These are phyloP conservation scores for Corydoras maculifer DNA, from an alignment of 2,113 vertebrate species.

Conservation along the genomic window DNA sequence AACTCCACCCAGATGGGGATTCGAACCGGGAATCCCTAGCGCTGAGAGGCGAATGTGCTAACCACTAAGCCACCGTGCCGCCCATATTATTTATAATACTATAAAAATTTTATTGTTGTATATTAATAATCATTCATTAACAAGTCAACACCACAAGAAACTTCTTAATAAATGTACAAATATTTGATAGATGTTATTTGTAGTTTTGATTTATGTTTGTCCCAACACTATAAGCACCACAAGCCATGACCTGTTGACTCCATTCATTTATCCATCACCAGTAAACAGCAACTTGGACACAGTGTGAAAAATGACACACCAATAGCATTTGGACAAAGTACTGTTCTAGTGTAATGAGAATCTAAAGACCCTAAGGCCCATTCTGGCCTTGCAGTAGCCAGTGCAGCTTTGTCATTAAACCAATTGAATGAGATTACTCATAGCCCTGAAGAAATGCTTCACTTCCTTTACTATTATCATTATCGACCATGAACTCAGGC, in stretches of 20 bases:
- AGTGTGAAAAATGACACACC: slow-evolving; percentile 4
- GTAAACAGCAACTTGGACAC: slow-evolving; percentile 22
- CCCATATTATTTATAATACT: no score
- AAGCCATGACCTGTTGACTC: slow-evolving; percentile 9
- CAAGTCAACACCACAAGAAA: neutral
- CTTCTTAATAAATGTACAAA: no score
- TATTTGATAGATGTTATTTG: neutral
- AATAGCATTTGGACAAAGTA: slow-evolving; percentile 19
- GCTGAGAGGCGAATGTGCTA: no score
- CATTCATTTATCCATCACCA: slow-evolving; percentile 7
- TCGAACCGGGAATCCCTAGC: no score
- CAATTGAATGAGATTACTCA: slow-evolving; percentile 33
- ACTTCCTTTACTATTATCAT: slow-evolving; percentile 35
- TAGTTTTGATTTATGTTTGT: slow-evolving; percentile 11
- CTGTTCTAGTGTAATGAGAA: slow-evolving; percentile 25
- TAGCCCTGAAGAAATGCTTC: slow-evolving; percentile 22
- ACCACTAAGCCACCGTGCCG: no score
- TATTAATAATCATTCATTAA: neutral
- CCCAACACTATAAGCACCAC: slow-evolving; percentile 7
- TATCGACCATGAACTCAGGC: slow-evolving; percentile 30
- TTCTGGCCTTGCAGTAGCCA: slow-evolving; percentile 4
- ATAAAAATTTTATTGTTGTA: no score
- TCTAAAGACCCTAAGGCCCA: slow-evolving; percentile 10
- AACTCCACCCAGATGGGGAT: no score
- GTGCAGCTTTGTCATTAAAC: slow-evolving; percentile 26